Evolutionary conservation across 2,113 vertebrate genomes (phyloP), one percentile per base, ranked within the genome.

Genomic region (Gobio gobio): DNA sequence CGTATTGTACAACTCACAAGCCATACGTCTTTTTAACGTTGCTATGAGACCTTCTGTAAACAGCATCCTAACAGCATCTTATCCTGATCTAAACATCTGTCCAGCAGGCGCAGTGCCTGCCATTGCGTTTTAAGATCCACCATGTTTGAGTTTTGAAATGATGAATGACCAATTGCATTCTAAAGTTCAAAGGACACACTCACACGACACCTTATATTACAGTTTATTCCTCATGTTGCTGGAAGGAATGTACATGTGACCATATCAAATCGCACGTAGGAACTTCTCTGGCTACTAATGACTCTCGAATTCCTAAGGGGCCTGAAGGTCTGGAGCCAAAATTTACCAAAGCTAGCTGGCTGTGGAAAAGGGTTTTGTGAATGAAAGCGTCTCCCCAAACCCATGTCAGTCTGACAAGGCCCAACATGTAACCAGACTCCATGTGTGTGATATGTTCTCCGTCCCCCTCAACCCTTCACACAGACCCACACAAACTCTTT

Each of bases 401-500:
- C 18, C 47, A 72, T 72, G 61, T 68, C 16, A 36, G 63, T 33
- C 79, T 82, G 79, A 82, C 49, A 83, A 51, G 81, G 64, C 61
- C 64, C 64, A 33, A 33, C 45, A 29, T 66, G 68, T 81, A 66
- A 87, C 80, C 72, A 85, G 70, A 85, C 49, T 58, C 54, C 70
- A 78, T 66, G 43, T 36, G 78, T 76, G 43, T 80, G 58, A 83
- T 79, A 81, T 73, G 84, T 86, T 86, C 83, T 68, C 24, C 49
- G 36, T 43, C 20, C 40, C 59, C 54, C 45, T 70, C 76, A 29
- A 49, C 18, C 18, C 33, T 20, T 54, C 82, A 78, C 63, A 82
- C 72, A 82, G 58, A 78, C 43, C 36, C 24, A 58, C 81, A 83
- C 81, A 75, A 59, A 59, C 75, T 78, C 78, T 87, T 82, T 86